phyloP scores from a whole-genome alignment of 1,140 invertebrate species.

The Dysdera silvatica region DNA sequence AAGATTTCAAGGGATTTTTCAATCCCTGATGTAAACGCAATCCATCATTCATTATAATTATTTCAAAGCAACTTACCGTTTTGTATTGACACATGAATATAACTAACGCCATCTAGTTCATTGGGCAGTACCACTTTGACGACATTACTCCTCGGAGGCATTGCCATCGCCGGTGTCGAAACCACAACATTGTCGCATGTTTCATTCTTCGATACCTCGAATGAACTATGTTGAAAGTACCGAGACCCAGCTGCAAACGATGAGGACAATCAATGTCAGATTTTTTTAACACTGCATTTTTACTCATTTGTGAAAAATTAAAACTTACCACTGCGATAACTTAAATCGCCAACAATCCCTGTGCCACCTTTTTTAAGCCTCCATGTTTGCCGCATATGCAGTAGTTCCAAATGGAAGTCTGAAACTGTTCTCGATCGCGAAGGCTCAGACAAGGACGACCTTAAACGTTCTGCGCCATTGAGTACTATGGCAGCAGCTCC shows the following conservation, averaged over 20 bases:
- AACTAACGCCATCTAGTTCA: slow-evolving; percentile 88
- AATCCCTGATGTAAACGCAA: too few species aligned
- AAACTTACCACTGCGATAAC: slow-evolving; percentile 68
- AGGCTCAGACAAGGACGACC: slow-evolving; percentile 68
- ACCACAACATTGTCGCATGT: slow-evolving; percentile 49
- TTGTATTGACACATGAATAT: slow-evolving; percentile 88
- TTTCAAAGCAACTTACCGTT: slow-evolving; percentile 70
- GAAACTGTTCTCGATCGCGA: slow-evolving; percentile 53
- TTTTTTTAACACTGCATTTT: background rate
- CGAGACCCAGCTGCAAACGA: slow-evolving; percentile 62
- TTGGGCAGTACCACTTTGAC: slow-evolving; percentile 83
- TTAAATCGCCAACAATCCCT: slow-evolving; percentile 90
- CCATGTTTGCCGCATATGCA: slow-evolving; percentile 87
- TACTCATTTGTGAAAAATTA: background rate
- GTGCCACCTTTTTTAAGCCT: slow-evolving; percentile 89
- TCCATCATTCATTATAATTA: too few species aligned
- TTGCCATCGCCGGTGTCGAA: slow-evolving; percentile 28
- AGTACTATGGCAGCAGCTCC: slow-evolving; percentile 72
- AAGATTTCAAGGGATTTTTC: too few species aligned
- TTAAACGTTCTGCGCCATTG: slow-evolving; percentile 74
- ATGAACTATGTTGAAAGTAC: slow-evolving; percentile 84
- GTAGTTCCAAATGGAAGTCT: slow-evolving; percentile 88
- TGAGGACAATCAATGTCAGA: background rate
- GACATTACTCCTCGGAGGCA: slow-evolving; percentile 52
- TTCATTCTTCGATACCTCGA: slow-evolving; percentile 92